phyloP scores from a whole-genome alignment of 1,140 invertebrate species.

The Cecropterus lyciades region DNA sequence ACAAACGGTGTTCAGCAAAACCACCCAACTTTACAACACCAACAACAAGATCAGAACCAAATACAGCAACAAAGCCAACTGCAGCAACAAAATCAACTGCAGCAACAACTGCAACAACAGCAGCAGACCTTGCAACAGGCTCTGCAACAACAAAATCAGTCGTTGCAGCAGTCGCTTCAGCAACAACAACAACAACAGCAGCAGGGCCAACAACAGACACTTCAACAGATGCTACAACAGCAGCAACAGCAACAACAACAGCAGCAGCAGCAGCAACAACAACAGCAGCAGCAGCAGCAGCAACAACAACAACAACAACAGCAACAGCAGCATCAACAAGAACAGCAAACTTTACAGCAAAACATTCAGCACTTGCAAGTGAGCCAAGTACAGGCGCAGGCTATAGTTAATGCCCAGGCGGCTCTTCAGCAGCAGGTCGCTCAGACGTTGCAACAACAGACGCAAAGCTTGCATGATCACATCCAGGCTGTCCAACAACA shows the following conservation, averaged over 20 bases:
- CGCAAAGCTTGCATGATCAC: conserved; percentile 71
- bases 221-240: conserved; percentile 51
- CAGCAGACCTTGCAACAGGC: conserved; percentile 67
- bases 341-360: conserved; percentile 79
- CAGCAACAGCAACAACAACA: conserved; percentile 75
- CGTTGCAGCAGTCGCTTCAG: conserved; percentile 68
- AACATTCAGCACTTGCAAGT: conserved; percentile 69
- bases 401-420: conserved; percentile 71
- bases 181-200: conserved; percentile 71
- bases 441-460: conserved; percentile 74
- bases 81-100: conserved; percentile 70
- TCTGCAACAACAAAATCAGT: conserved; percentile 68
- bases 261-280: conserved; percentile 67
- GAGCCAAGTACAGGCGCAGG: conserved; percentile 74
- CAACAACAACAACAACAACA: conserved; percentile 67
- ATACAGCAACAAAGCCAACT: conserved; percentile 64
- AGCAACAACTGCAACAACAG: conserved; percentile 73
- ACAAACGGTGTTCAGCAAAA: conserved; percentile 72
- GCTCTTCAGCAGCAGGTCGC: conserved; percentile 75
- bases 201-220: conserved; percentile 70
- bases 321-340: conserved; percentile 55
- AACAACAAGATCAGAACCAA: conserved; percentile 65
- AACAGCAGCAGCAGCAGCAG: conserved; percentile 56
- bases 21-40: conserved; percentile 73
- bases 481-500: conserved; percentile 76